Percentiles rank a stretch among this genome's conserved stretches.
Conservation (phyloP, 2,797 vertebrate genomes). For the Protonibea diacanthus region DNA sequence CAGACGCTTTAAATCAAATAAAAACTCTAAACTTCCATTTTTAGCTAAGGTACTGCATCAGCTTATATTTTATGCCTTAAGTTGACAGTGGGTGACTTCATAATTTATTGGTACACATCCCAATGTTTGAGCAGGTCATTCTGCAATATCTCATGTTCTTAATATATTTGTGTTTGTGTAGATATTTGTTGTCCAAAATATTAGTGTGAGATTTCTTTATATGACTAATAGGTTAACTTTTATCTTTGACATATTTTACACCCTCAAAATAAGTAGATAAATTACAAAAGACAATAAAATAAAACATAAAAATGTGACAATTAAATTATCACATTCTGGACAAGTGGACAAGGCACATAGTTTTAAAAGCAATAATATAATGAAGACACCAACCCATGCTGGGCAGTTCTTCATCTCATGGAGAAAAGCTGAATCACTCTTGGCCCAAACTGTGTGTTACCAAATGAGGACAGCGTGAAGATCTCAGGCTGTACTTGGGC, state of each 20-base stretch:
- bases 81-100: neutral
- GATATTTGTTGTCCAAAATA: neutral
- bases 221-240: neutral
- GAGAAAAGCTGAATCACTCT: slow-evolving; percentile 17
- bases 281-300: neutral
- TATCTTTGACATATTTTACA: neutral
- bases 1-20: neutral
- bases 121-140: neutral
- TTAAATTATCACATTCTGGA: neutral
- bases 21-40: neutral
- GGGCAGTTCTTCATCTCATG: slow-evolving; percentile 2
- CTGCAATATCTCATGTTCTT: neutral
- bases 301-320: neutral
- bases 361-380: neutral
- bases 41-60: neutral
- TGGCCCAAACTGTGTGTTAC: slow-evolving; percentile 28
- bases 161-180: neutral
- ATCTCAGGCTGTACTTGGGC: slow-evolving; percentile 21
- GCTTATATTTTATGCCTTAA: neutral
- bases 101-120: neutral
- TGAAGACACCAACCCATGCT: neutral
- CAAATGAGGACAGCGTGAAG: slow-evolving; percentile 32
- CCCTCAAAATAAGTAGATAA: neutral
- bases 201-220: neutral
- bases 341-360: neutral